phyloP scores from a whole-genome alignment of 2,888 invertebrate genomes.

The Ypsolopha sequella region DNA sequence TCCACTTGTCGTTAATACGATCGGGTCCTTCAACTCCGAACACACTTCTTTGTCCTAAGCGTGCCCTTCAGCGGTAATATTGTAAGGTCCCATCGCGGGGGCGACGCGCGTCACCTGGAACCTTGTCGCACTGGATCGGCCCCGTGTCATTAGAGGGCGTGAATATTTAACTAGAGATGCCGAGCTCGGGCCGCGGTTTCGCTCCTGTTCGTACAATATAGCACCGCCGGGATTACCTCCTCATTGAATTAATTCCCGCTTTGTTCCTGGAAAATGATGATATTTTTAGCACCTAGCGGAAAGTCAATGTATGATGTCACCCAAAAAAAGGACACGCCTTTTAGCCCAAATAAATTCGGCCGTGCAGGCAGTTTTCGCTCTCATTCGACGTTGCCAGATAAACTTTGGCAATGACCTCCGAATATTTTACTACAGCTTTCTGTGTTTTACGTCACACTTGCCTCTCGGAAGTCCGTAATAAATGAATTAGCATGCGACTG shows the following conservation, averaged over 20 bases:
- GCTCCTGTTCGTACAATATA: slow-evolving; percentile 38
- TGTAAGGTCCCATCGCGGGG: neutral
- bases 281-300: no score
- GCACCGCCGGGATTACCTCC: slow-evolving; percentile 50
- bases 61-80: neutral
- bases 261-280: slow-evolving; percentile 30
- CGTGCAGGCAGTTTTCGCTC: no score
- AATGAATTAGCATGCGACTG: no score
- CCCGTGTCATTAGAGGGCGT: slow-evolving; percentile 61
- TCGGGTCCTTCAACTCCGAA: no score
- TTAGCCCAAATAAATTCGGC: neutral
- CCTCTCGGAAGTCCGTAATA: no score
- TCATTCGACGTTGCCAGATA: no score
- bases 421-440: no score
- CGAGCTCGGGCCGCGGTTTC: slow-evolving; percentile 37
- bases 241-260: slow-evolving; percentile 50
- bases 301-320: slow-evolving; percentile 6
- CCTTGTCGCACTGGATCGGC: slow-evolving; percentile 42
- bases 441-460: no score
- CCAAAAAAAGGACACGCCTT: slow-evolving; percentile 3
- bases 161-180: slow-evolving; percentile 59
- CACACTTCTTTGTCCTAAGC: neutral
- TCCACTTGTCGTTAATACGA: no score
- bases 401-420: no score
- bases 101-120: slow-evolving; percentile 25